phyloP scores from a whole-genome alignment of 2,888 invertebrate genomes.

The Euclidia mi region DNA sequence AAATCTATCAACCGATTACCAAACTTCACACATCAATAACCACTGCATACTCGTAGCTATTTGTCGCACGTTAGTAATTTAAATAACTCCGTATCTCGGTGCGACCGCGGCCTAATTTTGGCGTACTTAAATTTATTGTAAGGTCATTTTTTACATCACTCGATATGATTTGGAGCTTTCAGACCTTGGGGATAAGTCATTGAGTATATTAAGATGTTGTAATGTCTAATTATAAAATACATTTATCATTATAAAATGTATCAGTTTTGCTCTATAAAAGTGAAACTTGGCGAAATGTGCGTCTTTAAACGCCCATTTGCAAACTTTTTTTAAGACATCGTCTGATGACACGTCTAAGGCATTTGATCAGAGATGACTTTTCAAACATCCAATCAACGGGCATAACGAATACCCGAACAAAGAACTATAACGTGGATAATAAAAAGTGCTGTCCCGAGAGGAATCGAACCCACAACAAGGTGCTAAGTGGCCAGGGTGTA shows the following conservation, averaged over 20 bases:
- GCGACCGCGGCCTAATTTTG: conserved; percentile 39
- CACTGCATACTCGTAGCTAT: not conserved
- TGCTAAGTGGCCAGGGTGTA: too few species aligned
- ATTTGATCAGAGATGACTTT: too few species aligned
- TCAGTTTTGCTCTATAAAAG: too few species aligned
- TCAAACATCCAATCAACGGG: not conserved
- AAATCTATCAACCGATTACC: not conserved
- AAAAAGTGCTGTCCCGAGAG: too few species aligned
- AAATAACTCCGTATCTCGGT: conserved; percentile 22
- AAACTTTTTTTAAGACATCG: too few species aligned
- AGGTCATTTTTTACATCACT: conserved; percentile 49
- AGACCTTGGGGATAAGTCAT: conserved; percentile 6
- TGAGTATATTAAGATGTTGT: not conserved
- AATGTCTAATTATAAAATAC: not conserved
- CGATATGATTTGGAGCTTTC: conserved; percentile 1
- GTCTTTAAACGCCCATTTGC: too few species aligned
- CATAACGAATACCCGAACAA: not conserved
- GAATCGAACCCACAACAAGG: too few species aligned
- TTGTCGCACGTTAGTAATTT: conserved; percentile 32
- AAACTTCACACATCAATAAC: conserved; percentile 6
- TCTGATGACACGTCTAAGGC: too few species aligned
- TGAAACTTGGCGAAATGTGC: too few species aligned
- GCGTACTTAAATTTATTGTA: conserved; percentile 34
- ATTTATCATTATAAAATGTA: too few species aligned
- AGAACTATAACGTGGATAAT: too few species aligned